Evolutionary conservation across 2,888 invertebrate species (phyloP), one percentile per base, ranked within the genome.

Genomic region (Philereme vetulata): DNA sequence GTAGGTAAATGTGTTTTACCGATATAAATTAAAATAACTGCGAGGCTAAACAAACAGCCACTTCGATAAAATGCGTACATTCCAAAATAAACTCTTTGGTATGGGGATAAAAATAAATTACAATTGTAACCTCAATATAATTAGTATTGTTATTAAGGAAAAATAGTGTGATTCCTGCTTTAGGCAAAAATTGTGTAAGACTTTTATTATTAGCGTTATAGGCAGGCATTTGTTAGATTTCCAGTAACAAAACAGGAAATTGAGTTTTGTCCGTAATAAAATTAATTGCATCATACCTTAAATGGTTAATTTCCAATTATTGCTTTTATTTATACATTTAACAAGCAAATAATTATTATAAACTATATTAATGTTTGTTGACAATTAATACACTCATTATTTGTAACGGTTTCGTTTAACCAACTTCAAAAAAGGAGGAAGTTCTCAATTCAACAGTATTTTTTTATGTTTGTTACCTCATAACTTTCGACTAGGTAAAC

Each of bases 251-350:
- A 62, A 62, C 62, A 62, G 62, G 62, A 62, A 59, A 55, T 55
- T 8, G 1, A 33, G 6, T 11, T 9, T 7, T 10, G 40, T 48
- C 11, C 10, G 49, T 11, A 51, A n/a, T n/a, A n/a, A n/a, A n/a
- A 43, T 51, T 57, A 36, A 51, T 54, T 53, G 35, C 34, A 34
- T 56, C 43, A 54, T 57, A 51, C 57, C 54, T 57, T 40, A 62
- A 55, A 60, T 51, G 42, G 59, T 51, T 54, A 62, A 62, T 58
- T 58, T 51, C 51, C 51, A 51, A 46, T 62, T 51, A 58, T 58
- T 58, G 44, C 21, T 56, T 48, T 46, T 56, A 45, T 56, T 56
- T 51, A 52, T 51, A 21, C 11, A 38, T 32, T 55, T 0, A 51
- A 45, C 21, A 44, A 11, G 32, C 40, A 4, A 53, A 53, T 45